Evolutionary conservation across 2,113 vertebrate genomes (phyloP).

Genomic region (Oryzias celebensis): DNA sequence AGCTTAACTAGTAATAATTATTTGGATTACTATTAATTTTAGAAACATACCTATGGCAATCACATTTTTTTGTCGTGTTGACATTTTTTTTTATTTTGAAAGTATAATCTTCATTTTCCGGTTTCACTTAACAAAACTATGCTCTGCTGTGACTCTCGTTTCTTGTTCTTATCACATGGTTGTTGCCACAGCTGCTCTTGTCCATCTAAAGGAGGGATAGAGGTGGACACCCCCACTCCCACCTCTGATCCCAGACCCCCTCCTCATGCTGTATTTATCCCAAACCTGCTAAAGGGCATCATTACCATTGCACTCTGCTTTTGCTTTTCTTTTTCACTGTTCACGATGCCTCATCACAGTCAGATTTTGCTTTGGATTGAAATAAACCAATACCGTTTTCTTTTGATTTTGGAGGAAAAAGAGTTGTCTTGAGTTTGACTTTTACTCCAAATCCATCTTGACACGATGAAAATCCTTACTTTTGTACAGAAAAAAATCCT

Average conservation of each 20-base stretch:
- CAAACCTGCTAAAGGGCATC: too few species aligned
- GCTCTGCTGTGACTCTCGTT: slow-evolving; percentile 46
- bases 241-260: slow-evolving; percentile 1
- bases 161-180: slow-evolving; percentile 51
- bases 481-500: slow-evolving; percentile 16
- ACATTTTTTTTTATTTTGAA: slow-evolving; percentile 41
- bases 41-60: too few species aligned
- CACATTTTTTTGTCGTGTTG: neutral
- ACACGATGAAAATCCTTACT: slow-evolving; percentile 5
- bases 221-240: slow-evolving; percentile 12
- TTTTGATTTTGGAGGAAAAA: too few species aligned
- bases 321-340: too few species aligned
- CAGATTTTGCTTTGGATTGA: too few species aligned
- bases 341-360: too few species aligned
- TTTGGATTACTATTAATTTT: too few species aligned
- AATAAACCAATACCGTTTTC: too few species aligned
- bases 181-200: slow-evolving; percentile 74
- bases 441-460: too few species aligned
- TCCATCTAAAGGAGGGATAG: slow-evolving; percentile 55
- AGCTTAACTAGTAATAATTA: too few species aligned
- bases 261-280: slow-evolving; percentile 5
- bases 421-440: too few species aligned
- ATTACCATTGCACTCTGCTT: too few species aligned
- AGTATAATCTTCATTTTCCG: neutral
- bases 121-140: neutral